Conservation (phyloP, 2,888 invertebrate species). For the Hemistola chrysoprasaria region DNA sequence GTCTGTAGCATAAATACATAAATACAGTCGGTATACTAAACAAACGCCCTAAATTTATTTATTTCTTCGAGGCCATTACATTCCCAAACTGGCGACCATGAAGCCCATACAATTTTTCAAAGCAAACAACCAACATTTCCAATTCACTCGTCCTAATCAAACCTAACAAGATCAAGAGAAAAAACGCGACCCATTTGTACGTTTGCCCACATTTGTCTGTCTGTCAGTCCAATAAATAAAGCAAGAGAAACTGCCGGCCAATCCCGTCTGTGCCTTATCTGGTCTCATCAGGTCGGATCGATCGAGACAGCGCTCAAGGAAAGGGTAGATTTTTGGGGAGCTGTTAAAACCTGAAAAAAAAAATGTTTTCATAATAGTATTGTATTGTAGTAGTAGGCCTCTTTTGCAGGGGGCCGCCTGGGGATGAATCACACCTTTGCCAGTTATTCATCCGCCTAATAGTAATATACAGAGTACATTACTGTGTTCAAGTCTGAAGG, state of each 20-base stretch:
- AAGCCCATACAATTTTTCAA: constrained; percentile 19
- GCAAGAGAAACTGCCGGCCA: constrained; percentile 62
- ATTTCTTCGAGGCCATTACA: no score
- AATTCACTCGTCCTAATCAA: constrained; percentile 55
- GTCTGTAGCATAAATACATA: no score
- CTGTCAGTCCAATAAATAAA: constrained; percentile 75
- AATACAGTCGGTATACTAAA: no score
- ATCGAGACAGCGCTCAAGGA: constrained; percentile 56
- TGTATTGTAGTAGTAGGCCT: no score
- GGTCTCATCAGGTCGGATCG: constrained; percentile 65
- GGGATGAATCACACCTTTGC: no score
- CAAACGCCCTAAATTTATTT: no score
- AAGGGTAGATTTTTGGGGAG: constrained; percentile 41
- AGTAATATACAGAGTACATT: no score
- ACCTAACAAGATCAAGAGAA: constrained; percentile 57
- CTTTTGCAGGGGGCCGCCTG: no score
- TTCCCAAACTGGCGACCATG: constrained; percentile 5
- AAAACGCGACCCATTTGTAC: constrained; percentile 62
- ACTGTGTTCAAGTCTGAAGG: no score
- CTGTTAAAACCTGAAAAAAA: constrained; percentile 41
- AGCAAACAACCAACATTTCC: constrained; percentile 26
- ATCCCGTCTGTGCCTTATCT: constrained; percentile 77
- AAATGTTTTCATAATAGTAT: no score
- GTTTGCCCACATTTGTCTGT: constrained; percentile 72
- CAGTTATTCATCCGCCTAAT: no score